Conservation (phyloP, 2,113 vertebrate genomes). For the Bagarius yarrelli region DNA sequence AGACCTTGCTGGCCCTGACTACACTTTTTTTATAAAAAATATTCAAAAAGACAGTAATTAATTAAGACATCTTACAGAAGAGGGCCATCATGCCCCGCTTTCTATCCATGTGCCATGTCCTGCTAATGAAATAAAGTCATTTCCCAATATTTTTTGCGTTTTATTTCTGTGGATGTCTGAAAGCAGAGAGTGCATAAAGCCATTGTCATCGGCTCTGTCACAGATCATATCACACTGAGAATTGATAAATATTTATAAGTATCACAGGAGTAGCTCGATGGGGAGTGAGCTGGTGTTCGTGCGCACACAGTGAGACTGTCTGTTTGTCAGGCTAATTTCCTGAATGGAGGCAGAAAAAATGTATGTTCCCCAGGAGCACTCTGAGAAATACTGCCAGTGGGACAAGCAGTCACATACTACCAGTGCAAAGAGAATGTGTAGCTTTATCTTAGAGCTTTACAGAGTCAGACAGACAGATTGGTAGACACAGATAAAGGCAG, state of each 20-base stretch:
- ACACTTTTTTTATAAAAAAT: too few relatives aligned
- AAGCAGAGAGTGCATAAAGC: conserved; percentile 43
- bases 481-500: not conserved
- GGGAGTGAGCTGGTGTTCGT: conserved; percentile 20
- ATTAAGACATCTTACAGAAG: conserved; percentile 50
- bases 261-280: conserved; percentile 9
- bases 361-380: conserved; percentile 21
- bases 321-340: conserved; percentile 42
- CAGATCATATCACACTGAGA: conserved; percentile 58
- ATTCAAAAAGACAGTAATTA: conserved; percentile 51
- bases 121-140: conserved; percentile 59
- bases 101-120: conserved; percentile 42
- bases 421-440: not conserved
- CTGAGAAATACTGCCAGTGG: conserved; percentile 38
- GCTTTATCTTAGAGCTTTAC: conserved; percentile 28
- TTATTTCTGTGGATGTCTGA: conserved; percentile 58
- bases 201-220: conserved; percentile 51
- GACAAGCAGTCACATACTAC: not conserved
- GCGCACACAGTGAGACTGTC: conserved; percentile 29
- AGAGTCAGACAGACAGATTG: not conserved
- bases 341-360: conserved; percentile 30
- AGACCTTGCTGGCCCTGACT: too few relatives aligned
- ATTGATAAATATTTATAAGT: conserved; percentile 65
- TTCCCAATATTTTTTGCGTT: conserved; percentile 55
- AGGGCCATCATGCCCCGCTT: conserved; percentile 39